Base-by-base conservation (phyloP, 1,140 invertebrate species). In the Trichoplusia ni region DNA sequence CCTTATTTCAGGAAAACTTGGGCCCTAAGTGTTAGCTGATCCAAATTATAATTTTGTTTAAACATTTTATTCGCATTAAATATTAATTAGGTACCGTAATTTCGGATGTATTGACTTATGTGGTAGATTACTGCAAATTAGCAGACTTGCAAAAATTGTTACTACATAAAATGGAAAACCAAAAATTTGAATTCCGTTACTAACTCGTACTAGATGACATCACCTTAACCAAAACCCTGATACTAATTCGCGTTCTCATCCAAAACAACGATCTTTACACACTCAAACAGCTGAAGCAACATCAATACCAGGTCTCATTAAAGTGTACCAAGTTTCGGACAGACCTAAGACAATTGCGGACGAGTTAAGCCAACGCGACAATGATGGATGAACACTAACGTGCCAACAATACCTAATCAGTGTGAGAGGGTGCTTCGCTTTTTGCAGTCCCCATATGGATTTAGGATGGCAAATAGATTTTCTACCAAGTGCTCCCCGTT, bases 321-420 rank as follows among this genome's bases (percentile, higher is more conserved):
- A 27, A 60, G 47, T 44, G 53, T 33, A 31, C 49, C 44, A 69
- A 70, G 63, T 62, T 66, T 65, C 31, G 46, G 51, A 46, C 42
- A 59, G 53, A 29, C 56, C 56, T 23, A 35, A 69, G 67, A 69
- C 67, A 69, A 69, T 61, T 33, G 38, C 29, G 60, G 42, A 69
- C 60, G 68, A 53, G 63, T 71, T 67, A 38, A 56, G 56, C 44
- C 38, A 27, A 4, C 42, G 8, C 62, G 69, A 67, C 69, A 71
- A 37, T 64, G 69, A 71, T 71, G 49, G 64, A 71, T 71, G 64
- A 31, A 23, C 56, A 13, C 38, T 67, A 66, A 71, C 54, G 44
- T 47, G 59, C 47, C 44, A 13, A 58, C 33, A 16, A 54, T 60
- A 42, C 60, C 59, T 67, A 71, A 71, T 71, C 69, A 66, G 59